Evolutionary conservation across 1,140 invertebrate genomes (phyloP), one percentile per base, ranked within the genome.

Genomic region (Macrobrachium nipponense): DNA sequence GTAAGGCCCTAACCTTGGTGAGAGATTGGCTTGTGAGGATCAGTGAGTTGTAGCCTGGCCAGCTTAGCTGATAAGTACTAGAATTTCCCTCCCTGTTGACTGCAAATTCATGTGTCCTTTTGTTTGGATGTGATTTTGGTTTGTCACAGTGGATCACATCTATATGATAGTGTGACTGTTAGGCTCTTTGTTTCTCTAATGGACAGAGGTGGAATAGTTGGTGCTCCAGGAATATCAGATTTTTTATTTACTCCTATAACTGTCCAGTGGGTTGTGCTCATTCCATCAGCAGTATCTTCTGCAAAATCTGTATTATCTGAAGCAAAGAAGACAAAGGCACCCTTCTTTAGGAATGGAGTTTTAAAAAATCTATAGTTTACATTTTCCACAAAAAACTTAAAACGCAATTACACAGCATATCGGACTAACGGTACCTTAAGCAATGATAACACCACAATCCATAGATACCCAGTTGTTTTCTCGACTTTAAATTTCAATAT

Each of bases 261-360:
- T 62, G 80, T 87, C 70, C 82, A 81, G 60, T 87, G 86, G 20
- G 79, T 83, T 66, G 81, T 87, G 36, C 43, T 51, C 15, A 80
- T 80, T 0, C 64, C 64, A 80, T 86, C 87, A 82, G 62, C 17
- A 77, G 83, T 89, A 64, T 88, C n/a, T n/a, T n/a, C n/a, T n/a
- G n/a, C n/a, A n/a, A n/a, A n/a, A n/a, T n/a, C 82, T 87, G 73
- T 89, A 66, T 89, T 89, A 68, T 89, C 84, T 51, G 79, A 78
- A 36, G 87, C 82, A 61, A 89, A 36, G 27, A 36, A 36, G 27
- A 36, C 27, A 36, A 36, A 36, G 27, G 27, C 27, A 36, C 27
- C 27, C 62, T 87, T 89, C 83, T 88, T 89, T 23, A 89, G 80
- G 80, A 89, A 89, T 20, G 88, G 83, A 80, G 88, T n/a, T n/a